A percentile compares a stretch with the other conserved stretches of the same genome.
Evolutionary conservation across 2,113 vertebrate genomes (phyloP).

Genomic region (Tetrax tetrax): DNA sequence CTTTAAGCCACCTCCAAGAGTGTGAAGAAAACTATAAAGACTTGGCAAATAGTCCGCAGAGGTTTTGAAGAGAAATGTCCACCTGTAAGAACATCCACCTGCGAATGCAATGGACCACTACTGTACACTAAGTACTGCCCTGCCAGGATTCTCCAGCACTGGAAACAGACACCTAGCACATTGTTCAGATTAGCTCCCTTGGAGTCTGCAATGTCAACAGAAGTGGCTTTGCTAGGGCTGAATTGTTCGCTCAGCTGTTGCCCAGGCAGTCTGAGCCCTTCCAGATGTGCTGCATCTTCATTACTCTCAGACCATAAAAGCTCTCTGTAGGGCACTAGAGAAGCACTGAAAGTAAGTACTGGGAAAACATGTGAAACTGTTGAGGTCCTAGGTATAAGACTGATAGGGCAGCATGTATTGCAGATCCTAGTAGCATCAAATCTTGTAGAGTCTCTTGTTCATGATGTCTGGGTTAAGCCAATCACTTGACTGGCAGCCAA

Average conservation of each 20-base stretch:
- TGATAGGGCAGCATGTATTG: background rate
- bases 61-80: background rate
- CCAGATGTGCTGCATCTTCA: background rate
- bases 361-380: background rate
- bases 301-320: background rate
- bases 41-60: background rate
- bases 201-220: background rate
- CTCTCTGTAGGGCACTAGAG: background rate
- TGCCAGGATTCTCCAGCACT: background rate
- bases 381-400: background rate
- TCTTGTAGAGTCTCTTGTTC: background rate
- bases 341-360: background rate
- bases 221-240: background rate
- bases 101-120: background rate
- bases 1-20: background rate
- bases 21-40: background rate
- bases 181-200: background rate
- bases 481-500: background rate
- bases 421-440: background rate
- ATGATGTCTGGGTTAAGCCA: background rate
- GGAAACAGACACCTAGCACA: background rate
- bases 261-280: background rate
- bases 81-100: background rate
- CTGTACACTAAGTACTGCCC: background rate
- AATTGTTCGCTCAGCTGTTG: rapidly evolving